phyloP scores from a whole-genome alignment of 2,797 vertebrate genomes.

The Danio choprae region DNA sequence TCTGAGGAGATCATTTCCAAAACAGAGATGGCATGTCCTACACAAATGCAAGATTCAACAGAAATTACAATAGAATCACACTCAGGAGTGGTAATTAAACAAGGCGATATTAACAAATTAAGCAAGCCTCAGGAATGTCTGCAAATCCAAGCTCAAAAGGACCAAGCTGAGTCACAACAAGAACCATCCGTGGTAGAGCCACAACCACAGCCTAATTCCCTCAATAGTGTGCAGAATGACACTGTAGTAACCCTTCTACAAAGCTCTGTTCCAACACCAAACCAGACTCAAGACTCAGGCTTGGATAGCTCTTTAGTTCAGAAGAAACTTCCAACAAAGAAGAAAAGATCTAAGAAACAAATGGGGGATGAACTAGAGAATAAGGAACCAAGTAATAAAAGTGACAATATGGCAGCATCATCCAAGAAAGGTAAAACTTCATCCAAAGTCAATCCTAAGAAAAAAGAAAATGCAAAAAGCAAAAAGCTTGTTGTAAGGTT shows the following conservation, averaged over 20 bases:
- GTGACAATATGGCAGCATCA: neutral
- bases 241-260: neutral
- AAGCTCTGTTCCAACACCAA: conserved; percentile 7
- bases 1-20: neutral
- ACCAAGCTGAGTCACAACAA: conserved; percentile 36
- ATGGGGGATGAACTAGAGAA: neutral
- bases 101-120: neutral
- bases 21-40: neutral
- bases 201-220: neutral
- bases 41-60: neutral
- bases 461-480: conserved; percentile 72
- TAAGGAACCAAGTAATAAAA: conserved; percentile 25
- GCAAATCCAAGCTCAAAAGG: conserved; percentile 66
- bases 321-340: conserved; percentile 43
- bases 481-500: conserved; percentile 75
- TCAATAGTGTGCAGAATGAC: conserved; percentile 3
- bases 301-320: neutral
- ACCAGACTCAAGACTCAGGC: neutral
- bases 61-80: conserved; percentile 12
- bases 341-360: conserved; percentile 52
- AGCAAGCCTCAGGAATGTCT: conserved; percentile 73
- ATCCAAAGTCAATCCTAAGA: conserved; percentile 65
- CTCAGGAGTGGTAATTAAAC: conserved; percentile 58
- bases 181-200: neutral
- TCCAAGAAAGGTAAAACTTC: conserved; percentile 22